Conservation (phyloP, 2,797 vertebrate genomes). For the Rhyacichthys aspro region DNA sequence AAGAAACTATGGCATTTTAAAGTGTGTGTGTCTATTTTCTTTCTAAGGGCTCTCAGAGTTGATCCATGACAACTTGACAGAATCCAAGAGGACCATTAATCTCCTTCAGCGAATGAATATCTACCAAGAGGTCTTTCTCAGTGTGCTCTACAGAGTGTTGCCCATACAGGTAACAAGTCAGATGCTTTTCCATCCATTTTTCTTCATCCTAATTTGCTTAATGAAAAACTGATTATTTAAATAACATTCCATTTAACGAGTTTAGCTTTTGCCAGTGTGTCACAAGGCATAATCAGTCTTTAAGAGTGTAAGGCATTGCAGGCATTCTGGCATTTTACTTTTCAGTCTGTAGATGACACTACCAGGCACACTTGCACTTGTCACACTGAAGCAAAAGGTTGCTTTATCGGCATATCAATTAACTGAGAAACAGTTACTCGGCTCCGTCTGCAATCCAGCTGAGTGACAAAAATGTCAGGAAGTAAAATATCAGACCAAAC, state of each 20-base stretch:
- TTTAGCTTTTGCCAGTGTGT: neutral
- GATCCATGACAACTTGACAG: slow-evolving; percentile 96
- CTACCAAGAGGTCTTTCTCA: slow-evolving; percentile 96
- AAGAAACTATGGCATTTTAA: slow-evolving; percentile 24
- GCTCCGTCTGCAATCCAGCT: slow-evolving; percentile 11
- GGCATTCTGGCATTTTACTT: slow-evolving; percentile 38
- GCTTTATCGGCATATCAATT: slow-evolving; percentile 51
- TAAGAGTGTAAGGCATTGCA: slow-evolving; percentile 25
- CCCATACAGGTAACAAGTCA: slow-evolving; percentile 87
- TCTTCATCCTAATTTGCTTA: neutral
- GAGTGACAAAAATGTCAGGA: slow-evolving; percentile 37
- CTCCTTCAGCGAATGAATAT: slow-evolving; percentile 98
- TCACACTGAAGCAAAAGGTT: slow-evolving; percentile 49
- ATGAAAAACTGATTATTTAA: neutral
- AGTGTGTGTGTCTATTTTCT: slow-evolving; percentile 18
- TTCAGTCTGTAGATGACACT: slow-evolving; percentile 26
- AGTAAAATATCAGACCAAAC: slow-evolving; percentile 44
- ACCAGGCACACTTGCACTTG: slow-evolving; percentile 20
- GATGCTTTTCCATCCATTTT: neutral
- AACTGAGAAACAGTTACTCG: slow-evolving; percentile 37
- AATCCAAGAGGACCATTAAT: slow-evolving; percentile 97
- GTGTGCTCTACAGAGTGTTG: slow-evolving; percentile 89
- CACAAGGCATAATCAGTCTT: neutral
- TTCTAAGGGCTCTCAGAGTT: slow-evolving; percentile 87
- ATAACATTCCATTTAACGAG: neutral